Percentiles rank a stretch among this genome's conserved stretches.
Evolutionary conservation across 2,113 vertebrate genomes (phyloP).

Genomic region (Diadophis punctatus): DNA sequence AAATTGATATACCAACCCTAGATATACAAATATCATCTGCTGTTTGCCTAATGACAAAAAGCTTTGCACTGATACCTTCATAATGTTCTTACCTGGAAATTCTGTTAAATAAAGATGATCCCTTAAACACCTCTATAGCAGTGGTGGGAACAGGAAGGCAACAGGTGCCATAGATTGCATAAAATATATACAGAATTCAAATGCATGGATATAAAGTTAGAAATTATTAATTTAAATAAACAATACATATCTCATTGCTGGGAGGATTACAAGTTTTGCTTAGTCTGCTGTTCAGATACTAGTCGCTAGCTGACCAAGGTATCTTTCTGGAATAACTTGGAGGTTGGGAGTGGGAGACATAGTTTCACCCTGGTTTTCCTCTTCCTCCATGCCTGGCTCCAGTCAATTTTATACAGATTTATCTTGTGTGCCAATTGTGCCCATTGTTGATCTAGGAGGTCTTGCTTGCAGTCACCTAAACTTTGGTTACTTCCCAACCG

Average conservation of each 20-base stretch:
- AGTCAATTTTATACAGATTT: background rate
- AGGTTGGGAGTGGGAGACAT: background rate
- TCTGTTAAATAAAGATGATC: background rate
- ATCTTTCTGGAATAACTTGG: background rate
- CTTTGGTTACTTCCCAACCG: background rate
- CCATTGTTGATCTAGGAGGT: background rate
- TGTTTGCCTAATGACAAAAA: background rate
- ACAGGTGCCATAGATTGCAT: background rate
- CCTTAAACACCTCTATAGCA: background rate
- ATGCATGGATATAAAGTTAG: background rate
- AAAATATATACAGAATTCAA: background rate
- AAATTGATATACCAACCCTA: too few relatives aligned
- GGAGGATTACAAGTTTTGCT: background rate
- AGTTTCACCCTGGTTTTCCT: background rate
- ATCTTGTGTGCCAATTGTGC: background rate
- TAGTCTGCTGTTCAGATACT: background rate
- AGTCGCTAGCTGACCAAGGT: background rate
- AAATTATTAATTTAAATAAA: background rate
- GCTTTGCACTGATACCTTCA: background rate
- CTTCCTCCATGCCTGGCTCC: background rate
- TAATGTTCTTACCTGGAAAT: background rate
- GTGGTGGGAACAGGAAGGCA: background rate
- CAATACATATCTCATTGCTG: background rate
- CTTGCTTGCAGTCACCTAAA: background rate
- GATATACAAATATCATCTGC: background rate